Conservation (phyloP, 1,140 invertebrate genomes). For the Musca domestica region DNA sequence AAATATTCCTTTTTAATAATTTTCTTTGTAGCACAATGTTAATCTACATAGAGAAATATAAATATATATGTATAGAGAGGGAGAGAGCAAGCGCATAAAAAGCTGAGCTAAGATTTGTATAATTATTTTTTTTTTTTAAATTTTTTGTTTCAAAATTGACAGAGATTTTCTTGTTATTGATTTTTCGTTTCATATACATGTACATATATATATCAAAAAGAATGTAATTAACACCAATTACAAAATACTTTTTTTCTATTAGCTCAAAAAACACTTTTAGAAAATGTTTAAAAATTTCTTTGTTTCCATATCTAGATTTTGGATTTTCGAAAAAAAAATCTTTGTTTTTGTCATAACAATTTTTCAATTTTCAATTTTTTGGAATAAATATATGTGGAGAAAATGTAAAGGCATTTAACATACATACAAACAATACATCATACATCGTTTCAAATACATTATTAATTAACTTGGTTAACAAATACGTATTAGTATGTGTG, state of each 20-base stretch:
- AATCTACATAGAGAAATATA: no score
- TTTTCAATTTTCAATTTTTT: not conserved
- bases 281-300: constrained; percentile 8
- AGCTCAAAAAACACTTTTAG: constrained; percentile 8
- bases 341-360: no score
- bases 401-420: no score
- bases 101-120: not conserved
- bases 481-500: constrained; percentile 11
- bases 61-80: not conserved
- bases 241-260: no score
- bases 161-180: not conserved
- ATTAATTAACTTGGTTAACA: constrained; percentile 17
- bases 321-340: not conserved
- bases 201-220: constrained; percentile 3
- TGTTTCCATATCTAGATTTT: not conserved
- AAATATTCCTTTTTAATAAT: no score
- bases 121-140: no score
- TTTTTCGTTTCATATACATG: no score
- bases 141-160: not conserved
- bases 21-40: no score
- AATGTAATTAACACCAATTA: no score
- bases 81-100: constrained; percentile 3
- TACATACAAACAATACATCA: not conserved
- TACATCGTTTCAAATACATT: constrained; percentile 1
- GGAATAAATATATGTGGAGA: no score